Evolutionary conservation across 2,888 invertebrate species (phyloP), one percentile per base, ranked within the genome.

Genomic region (Criorhina ranunculi): DNA sequence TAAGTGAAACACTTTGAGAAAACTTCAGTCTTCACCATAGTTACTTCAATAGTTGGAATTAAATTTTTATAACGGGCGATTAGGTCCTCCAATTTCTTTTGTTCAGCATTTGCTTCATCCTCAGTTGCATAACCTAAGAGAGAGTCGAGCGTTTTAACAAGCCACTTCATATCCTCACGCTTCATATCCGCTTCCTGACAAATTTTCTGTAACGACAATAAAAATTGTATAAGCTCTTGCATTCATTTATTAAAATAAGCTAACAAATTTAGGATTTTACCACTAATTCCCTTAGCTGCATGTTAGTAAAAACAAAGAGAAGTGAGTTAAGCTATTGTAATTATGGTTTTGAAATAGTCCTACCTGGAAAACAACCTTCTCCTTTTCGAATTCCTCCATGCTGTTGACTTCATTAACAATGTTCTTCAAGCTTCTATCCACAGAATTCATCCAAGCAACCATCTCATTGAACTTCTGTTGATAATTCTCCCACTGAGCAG

Each of bases 101-200:
- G 97, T 91, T 98, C 98, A 29, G 93, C 92, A 86, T 95, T 93
- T 0, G 96, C 96, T 91, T 97, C 96, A 53, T 94, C 93, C 88
- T 97, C 96, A 9, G 96, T 95, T 87, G 96, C 95, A 89, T 96
- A 96, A 76, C 96, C 95, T 17, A 96, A 94, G 79, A 99, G 93
- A 88, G 95, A 95, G 89, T 98, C 98, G 64, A 98, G 92, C 11
- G 96, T 97, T 91, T 98, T 97, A 0, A 98, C 97, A 70, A 99
- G 93, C 97, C 98, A 98, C 90, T 98, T 98, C 96, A 98, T 98
- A 89, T 98, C 97, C 91, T 98, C 98, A 29, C 97, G 95, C 91
- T 97, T 96, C 78, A 94, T 94, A 90, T 98, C 98, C 37, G 98
- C 97, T 92, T 98, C 97, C 82, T 95, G 95, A 91, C 98, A 98